Evolutionary conservation across 2,888 invertebrate species (phyloP), one percentile per base, ranked within the genome.

Genomic region (Cancer borealis): DNA sequence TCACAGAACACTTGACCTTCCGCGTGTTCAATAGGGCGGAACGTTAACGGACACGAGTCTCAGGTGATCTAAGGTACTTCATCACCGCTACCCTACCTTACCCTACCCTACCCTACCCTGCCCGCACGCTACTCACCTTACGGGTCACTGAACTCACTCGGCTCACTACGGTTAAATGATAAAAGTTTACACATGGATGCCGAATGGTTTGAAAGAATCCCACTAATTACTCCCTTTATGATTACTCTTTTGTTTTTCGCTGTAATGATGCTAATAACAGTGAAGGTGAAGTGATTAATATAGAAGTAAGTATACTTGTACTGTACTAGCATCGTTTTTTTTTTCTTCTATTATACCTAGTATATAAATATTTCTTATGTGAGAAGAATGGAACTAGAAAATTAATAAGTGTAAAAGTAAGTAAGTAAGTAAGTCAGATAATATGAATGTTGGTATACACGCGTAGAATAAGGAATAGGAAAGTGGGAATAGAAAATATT

Each of bases 1-100:
- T 79, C 73, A 26, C 26, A n/a, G 26, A 26, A 79, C 73, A 79
- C 73, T 79, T 26, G 26, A 26, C 73, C 73, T 79, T 79, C 73
- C n/a, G 73, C 73, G 73, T 79, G 73, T 79, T 26, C 73, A 26
- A 79, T 79, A 79, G 73, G 73, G 73, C 73, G 73, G 26, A 26
- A 26, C 26, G 73, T 10, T 26, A 26, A 10, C 26, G 73, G 73
- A 79, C 73, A 79, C 73, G 73, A n/a, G 73, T n/a, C n/a, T 79
- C 73, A n/a, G 73, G 73, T 79, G 73, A 79, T 79, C 73, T 26
- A 79, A 26, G 73, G 73, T 79, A 26, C 73, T 79, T 26, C 30
- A 79, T 79, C 73, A 79, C 54, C 54, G 10, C 54, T 17, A 17
- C 54, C 54, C 17, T 54, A 54, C 39, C 39, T 2, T 39, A 60